Evolutionary conservation across 2,888 invertebrate species (phyloP), one percentile per base, ranked within the genome.

Genomic region (Stenchaetothrips biformis): DNA sequence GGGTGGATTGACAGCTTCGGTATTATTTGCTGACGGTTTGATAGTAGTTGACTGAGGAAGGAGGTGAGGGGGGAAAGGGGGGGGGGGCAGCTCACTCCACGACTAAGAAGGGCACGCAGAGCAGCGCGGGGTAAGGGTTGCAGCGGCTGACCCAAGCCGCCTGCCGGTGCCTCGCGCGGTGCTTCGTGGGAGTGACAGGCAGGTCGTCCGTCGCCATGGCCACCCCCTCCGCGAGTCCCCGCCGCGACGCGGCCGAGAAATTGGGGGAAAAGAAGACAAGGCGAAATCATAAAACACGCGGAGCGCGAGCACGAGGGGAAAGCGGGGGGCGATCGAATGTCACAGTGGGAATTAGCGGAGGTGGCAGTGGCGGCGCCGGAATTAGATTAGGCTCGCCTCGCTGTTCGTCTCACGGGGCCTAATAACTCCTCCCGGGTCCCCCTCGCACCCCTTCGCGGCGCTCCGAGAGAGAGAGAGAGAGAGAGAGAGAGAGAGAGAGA

Each of bases 281-380:
- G 37, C 37, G 37, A 37, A 37, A 74, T 74, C 67, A 53, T 53
- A 53, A 53, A 53, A 53, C 53, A 53, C 53, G 67, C 25, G 67
- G 25, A 7, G 11, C 8, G 21, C 21, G 67, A 37, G 67, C 6
- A 4, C 8, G 7, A 16, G 67, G 25, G 25, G 25, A 25, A 7
- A 8, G 25, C 8, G 21, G 67, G 67, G 67, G 8, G 67, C 67
- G 67, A 74, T 74, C 67, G 67, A 74, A 74, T 25, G 67, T 21
- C 25, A 25, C 11, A 25, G 67, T 74, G 67, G 67, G 67, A 74
- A 74, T 74, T 74, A 74, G 67, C 67, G 67, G 67, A 74, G 25
- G 53, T 53, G 53, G 53, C 21, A 21, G 67, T n/a, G 62, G 18
- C 18, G 62, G 62, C 62, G 53, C 53, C 9, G 67, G 67, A 21